These are phyloP conservation scores for Orthosia incerta DNA, from an alignment of 2,888 invertebrate genomes.

Conservation along the genomic window DNA sequence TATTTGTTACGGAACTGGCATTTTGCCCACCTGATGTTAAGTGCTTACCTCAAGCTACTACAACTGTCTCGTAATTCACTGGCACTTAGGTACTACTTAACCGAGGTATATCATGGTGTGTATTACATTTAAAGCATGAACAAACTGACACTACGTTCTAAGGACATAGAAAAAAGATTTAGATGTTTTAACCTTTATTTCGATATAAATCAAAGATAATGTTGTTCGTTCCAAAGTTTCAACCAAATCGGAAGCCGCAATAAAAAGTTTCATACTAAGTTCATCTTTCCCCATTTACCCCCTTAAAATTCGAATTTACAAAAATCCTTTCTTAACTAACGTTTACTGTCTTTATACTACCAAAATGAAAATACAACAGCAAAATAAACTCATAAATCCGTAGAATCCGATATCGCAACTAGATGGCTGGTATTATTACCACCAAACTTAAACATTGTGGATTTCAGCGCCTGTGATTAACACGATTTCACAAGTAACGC, in stretches of 20 bases:
- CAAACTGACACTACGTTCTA: no score
- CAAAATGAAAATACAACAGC: not conserved
- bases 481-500: constrained; percentile 25
- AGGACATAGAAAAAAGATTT: no score
- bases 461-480: constrained; percentile 45
- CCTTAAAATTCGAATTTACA: no score
- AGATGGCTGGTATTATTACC: not conserved
- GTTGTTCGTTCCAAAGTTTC: no score
- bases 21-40: constrained; percentile 22
- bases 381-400: constrained; percentile 14
- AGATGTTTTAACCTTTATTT: no score
- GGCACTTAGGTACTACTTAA: not conserved
- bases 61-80: not conserved
- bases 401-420: constrained; percentile 6
- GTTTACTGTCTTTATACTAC: no score
- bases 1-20: constrained; percentile 12
- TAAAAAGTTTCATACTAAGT: no score
- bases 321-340: no score
- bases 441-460: constrained; percentile 33
- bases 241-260: no score
- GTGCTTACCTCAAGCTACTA: not conserved
- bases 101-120: not conserved
- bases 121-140: not conserved
- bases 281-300: no score
- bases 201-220: no score